Evolutionary conservation across 2,113 vertebrate genomes (phyloP), one percentile per base, ranked within the genome.

Genomic region (Sitta europaea): DNA sequence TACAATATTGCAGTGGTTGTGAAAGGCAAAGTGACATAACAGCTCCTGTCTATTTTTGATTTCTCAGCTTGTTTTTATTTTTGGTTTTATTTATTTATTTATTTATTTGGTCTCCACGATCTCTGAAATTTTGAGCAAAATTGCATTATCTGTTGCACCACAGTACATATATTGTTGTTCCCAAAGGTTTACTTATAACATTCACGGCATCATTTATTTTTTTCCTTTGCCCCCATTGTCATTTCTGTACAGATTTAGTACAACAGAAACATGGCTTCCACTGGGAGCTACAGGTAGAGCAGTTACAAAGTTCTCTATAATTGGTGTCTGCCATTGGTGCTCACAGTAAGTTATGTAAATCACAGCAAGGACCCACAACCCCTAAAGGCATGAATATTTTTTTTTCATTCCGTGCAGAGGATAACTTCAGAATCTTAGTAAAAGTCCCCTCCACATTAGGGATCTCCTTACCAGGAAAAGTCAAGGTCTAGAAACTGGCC

Each of bases 331-430:
- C 92, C 90, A 94, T 96, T 85, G 78, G 82, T 97, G 73, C 88
- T 97, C 87, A 82, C 92, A 94, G 94, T 97, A 95, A 88, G 96
- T 95, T 96, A 97, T 97, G 96, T 96, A 97, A 98, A 97, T 97
- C 95, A 97, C 94, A 94, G 90, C 90, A 92, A 95, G 95, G 89
- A 97, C 82, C 86, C 95, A 85, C 90, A 97, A 93, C 87, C 90
- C 91, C 96, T 92, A 97, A 94, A 95, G 88, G 82, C 92, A 93
- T 95, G 86, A 95, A 81, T 94, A 75, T 94, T 91, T 95, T 96
- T 95, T 96, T 97, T 95, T 96, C 61, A 95, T 96, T 97, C 96
- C 74, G 38, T 75, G 88, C 71, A 92, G 92, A 90, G 77, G 84
- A 97, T 97, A 96, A 92, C 92, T 97, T 95, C 88, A 95, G 94